Evolutionary conservation across 2,888 invertebrate species (phyloP).

Genomic region (Steinernema scapterisci): DNA sequence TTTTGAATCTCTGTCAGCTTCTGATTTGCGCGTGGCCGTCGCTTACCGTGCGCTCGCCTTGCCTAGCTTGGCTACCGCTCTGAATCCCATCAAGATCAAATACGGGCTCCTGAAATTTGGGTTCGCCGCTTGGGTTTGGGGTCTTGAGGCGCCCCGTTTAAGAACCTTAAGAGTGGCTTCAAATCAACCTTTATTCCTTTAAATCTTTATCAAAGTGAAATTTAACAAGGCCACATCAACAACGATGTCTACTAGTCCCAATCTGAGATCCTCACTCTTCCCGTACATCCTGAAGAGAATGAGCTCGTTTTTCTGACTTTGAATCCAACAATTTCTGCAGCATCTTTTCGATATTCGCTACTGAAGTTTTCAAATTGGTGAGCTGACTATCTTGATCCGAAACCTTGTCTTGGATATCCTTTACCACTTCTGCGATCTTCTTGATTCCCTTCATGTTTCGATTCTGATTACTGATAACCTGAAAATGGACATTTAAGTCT

Average conservation of each 20-base stretch:
- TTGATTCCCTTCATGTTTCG: conserved; percentile 6
- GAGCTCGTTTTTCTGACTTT: background rate
- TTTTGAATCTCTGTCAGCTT: background rate
- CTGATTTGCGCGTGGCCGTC: too few species aligned
- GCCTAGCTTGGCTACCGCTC: too few species aligned
- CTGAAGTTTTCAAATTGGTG: background rate
- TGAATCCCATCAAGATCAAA: too few species aligned
- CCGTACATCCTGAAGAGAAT: background rate
- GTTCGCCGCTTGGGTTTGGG: too few species aligned
- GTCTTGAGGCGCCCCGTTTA: too few species aligned
- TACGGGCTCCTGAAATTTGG: too few species aligned
- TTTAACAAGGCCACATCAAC: too few species aligned
- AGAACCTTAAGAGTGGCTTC: too few species aligned
- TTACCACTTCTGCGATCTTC: background rate
- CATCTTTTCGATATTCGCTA: background rate
- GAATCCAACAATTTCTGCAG: background rate
- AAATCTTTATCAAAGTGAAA: too few species aligned
- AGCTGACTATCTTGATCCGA: background rate
- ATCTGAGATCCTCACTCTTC: background rate
- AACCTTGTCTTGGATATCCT: background rate
- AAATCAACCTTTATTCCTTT: too few species aligned
- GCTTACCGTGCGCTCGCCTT: too few species aligned
- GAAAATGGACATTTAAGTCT: background rate
- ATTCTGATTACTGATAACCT: conserved; percentile 10
- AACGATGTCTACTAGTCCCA: too few species aligned